A percentile compares a stretch with the other conserved stretches of the same genome.
phyloP scores from a whole-genome alignment of 2,113 vertebrate genomes.

The Seriola rivoliana region DNA sequence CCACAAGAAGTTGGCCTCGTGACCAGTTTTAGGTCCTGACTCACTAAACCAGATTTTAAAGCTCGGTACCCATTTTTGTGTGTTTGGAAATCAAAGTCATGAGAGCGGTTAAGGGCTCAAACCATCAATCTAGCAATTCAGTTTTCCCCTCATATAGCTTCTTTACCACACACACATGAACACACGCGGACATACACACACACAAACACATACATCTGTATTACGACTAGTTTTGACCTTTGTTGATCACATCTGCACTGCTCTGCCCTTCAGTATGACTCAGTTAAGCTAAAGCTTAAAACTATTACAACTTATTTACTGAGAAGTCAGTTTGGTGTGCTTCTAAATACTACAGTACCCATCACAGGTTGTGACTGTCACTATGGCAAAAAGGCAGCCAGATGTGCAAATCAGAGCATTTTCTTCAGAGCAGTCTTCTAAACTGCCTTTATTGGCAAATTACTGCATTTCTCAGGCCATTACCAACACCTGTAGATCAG shows the following conservation, averaged over 20 bases:
- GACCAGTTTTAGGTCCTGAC: conserved; percentile 29
- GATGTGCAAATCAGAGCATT: background rate
- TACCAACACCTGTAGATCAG: background rate
- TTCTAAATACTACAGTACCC: background rate
- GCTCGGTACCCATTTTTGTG: conserved; percentile 21
- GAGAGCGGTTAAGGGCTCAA: conserved; percentile 19
- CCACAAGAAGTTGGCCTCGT: conserved; percentile 28
- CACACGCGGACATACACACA: background rate
- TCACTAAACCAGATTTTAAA: conserved; percentile 44
- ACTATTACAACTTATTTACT: background rate
- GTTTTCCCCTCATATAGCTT: background rate
- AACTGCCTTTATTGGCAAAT: background rate
- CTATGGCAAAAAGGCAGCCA: background rate
- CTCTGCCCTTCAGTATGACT: background rate
- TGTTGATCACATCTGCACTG: background rate
- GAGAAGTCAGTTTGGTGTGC: background rate
- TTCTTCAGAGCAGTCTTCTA: background rate
- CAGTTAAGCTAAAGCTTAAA: background rate
- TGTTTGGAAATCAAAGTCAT: conserved; percentile 42
- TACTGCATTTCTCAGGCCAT: background rate
- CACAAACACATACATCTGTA: background rate
- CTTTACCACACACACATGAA: conserved; percentile 1
- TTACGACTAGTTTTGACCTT: background rate
- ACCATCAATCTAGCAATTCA: background rate
- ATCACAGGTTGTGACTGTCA: background rate